Base-by-base conservation (phyloP, 2,113 vertebrate species). In the Chelonoidis abingdonii region DNA sequence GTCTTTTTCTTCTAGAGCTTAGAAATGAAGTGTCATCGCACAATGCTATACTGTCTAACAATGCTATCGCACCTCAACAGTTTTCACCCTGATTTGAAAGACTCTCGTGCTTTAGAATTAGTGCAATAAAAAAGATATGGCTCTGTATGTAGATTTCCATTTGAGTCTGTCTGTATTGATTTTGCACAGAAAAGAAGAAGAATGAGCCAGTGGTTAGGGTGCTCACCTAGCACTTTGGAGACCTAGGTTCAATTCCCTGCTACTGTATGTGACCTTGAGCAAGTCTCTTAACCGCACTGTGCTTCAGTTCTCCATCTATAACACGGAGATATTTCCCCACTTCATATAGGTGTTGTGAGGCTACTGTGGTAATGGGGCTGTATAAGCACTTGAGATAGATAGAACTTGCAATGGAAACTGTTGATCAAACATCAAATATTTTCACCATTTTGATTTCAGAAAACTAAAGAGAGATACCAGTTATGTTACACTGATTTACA, bases 21-120 rank as follows among this genome's bases (percentile, higher is more conserved):
- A 83, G 80, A 86, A 92, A 62, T 83, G 86, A 80, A 92, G 78
- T 96, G 92, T 80, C 90, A 80, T 80, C 79, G 52, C 52, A 49
- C 12, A 49, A 49, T 83, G 87, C 80, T 96, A 0, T 62, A 84
- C 83, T 96, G 97, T 96, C 93, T 94, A 96, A 94, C 17, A 1
- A 57, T 94, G 35, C 90, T 94, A 92, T 95, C 91, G 92, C 92
- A 78, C 92, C 83, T 91, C 12, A 0, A 47, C 3, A n/a, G 2
- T 91, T 95, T 94, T 88, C 85, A 88, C 14, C 80, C 56, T 86
- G 72, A 16, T 10, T 0, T 1, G 72, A 9, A 83, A 72, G n/a
- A 72, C 65, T 21, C 17, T 72, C 17, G 16, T 72, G 65, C n/a
- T n/a, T 72, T 72, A 72, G 16, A 72, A 22, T 72, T 22, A 38